Base-by-base conservation (phyloP, 35 echinoderm and acorn worm genomes). In the Apostichopus californicus region DNA sequence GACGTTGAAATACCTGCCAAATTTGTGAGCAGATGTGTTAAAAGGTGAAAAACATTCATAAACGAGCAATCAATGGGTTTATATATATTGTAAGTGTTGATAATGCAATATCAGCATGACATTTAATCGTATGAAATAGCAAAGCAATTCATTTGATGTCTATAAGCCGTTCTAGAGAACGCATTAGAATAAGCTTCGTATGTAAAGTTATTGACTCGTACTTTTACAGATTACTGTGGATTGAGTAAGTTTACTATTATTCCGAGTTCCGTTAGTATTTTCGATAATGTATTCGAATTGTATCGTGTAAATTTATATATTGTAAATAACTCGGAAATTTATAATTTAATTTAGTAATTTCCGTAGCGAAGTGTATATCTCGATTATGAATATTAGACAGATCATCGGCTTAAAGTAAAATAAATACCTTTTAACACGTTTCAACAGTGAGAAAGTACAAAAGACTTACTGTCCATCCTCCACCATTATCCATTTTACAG, bases 1-100 rank as follows among this genome's bases (percentile, higher is more conserved):
- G 88, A n/a, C 71, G 68, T 55, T 90, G 88, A 26, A 90, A 77
- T 4, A 90, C 71, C 70, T 56, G 56, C 26, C 26, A 83, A n/a
- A 55, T 10, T 46, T 46, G 34, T 90, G 28, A 10, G 25, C 73
- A 8, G 2, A 5, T 34, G 77, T 21, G 55, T 90, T 13, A 65
- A 65, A 55, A 78, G 77, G 68, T 17, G 9, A 65, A 65, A 77
- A 12, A 0, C 3, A 75, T 66, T 13, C 70, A 70, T 26, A 34
- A 70, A 20, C 77, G 88, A 17, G 56, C 75, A n/a, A 90, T 70
- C 88, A 56, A 55, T 22, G 22, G 2, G 2, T 14, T 68, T 10
- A 68, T 8, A 68, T 1, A 11, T 0, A 68, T 68, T 8, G 18
- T 68, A 68, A 68, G 9, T 68, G 2, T 10, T 68, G 64, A 14